Base-by-base conservation (phyloP, 2,113 vertebrate species). In the Benthochromis sp. region DNA sequence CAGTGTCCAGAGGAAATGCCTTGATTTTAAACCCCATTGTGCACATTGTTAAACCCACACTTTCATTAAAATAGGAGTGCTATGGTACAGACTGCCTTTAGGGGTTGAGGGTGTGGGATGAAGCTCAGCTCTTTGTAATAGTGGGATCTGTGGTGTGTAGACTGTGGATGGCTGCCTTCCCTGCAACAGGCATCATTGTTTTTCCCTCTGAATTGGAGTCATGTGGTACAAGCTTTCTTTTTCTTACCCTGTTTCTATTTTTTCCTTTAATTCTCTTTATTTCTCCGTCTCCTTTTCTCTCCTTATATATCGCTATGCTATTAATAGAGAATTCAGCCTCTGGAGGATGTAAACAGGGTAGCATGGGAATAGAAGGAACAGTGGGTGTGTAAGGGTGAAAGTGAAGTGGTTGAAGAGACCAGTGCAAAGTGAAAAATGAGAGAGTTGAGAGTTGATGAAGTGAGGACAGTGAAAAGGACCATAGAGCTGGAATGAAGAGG, bases 1-100 rank as follows among this genome's bases (percentile, higher is more conserved):
- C 31, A 45, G 66, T 83, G 91, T 94, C 93, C 93, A 91, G 88
- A 82, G 89, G 90, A 86, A 94, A 87, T 82, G 87, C 79, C 73
- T 84, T 83, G 79, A 89, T 93, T 91, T 89, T 92, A 94, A 92
- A 91, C 90, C 85, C 93, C 88, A 86, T 92, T 93, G 92, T 95
- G 89, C 87, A 88, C 88, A 93, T 91, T 93, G 92, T 91, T 92
- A 94, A 95, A 94, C 88, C 87, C 92, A 94, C 90, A 93, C 93
- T 90, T 92, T 91, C 19, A 71, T 94, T 93, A 91, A 94, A 92
- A 93, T 91, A 91, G 88, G 85, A 92, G 86, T 69, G 85, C 54
- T 81, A 43, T 86, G 90, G 81, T 50, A 61, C 81, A 90, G 84
- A 89, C 87, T 87, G 57, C 86, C 91, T 93, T 89, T 80, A 90